A percentile compares a stretch with the other conserved stretches of the same genome.
These are phyloP conservation scores for Henricia sp. DNA, from an alignment of 53 echinoderm and acorn worm species.

Conservation along the genomic window DNA sequence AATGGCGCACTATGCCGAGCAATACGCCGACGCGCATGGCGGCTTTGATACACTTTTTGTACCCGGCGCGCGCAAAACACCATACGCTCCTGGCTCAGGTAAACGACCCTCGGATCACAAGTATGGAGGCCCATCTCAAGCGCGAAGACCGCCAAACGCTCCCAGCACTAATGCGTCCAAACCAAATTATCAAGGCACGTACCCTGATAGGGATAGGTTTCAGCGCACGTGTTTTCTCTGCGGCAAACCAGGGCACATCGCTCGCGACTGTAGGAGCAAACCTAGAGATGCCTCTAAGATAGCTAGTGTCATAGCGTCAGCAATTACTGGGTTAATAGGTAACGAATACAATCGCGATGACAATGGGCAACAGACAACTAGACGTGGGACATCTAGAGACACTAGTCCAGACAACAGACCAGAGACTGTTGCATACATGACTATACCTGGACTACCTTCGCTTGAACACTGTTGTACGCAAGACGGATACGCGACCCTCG, in stretches of 20 bases:
- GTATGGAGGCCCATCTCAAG: not conserved
- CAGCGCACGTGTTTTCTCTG: not conserved
- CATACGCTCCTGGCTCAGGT: too few species aligned
- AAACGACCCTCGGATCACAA: not conserved
- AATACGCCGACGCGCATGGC: constrained; percentile 39
- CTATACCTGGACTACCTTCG: not conserved
- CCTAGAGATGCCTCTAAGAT: not conserved
- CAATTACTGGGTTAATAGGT: not conserved
- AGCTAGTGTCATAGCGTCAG: not conserved
- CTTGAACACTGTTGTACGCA: constrained; percentile 6
- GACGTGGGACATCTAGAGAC: not conserved
- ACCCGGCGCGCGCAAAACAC: too few species aligned
- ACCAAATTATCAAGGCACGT: not conserved
- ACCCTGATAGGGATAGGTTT: not conserved
- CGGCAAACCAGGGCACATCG: not conserved
- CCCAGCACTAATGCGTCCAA: not conserved
- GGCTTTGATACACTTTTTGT: not conserved
- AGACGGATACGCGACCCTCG: too few species aligned
- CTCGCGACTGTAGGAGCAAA: not conserved
- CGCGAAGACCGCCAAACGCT: not conserved
- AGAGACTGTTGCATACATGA: constrained; percentile 38
- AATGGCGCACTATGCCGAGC: constrained; percentile 37
- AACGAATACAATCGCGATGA: not conserved
- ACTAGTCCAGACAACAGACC: not conserved
- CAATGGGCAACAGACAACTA: not conserved